Percentiles rank a stretch among this genome's conserved stretches.
Conservation (phyloP, 2,888 invertebrate genomes). For the Pasiphila rectangulata region DNA sequence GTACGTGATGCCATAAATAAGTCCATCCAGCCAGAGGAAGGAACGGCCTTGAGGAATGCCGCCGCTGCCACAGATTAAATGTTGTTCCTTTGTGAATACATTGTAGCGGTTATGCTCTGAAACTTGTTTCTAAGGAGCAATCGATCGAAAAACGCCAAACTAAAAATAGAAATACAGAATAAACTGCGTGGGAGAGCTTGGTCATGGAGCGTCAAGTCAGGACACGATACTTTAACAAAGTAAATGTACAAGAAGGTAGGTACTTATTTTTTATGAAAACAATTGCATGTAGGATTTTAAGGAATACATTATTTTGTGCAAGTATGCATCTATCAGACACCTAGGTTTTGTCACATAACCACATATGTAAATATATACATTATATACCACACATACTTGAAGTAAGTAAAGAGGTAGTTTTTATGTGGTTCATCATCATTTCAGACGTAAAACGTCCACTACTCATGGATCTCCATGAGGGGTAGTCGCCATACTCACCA, state of each 20-base stretch:
- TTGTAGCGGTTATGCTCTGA: constrained; percentile 25
- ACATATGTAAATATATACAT: no score
- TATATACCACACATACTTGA: no score
- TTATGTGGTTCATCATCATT: no score
- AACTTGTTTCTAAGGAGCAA: constrained; percentile 25
- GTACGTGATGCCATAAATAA: constrained; percentile 32
- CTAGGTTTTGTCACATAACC: no score
- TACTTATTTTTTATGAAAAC: neutral
- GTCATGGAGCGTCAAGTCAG: neutral
- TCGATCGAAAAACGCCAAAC: neutral
- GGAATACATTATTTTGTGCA: no score
- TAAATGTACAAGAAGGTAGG: no score
- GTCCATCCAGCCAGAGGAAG: constrained; percentile 46
- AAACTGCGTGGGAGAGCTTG: constrained; percentile 4
- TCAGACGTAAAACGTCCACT: no score
- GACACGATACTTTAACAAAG: neutral
- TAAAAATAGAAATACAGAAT: constrained; percentile 11
- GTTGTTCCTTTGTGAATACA: constrained; percentile 22
- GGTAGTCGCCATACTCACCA: no score
- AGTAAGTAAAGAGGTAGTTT: no score
- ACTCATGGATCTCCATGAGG: no score
- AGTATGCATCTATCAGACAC: no score
- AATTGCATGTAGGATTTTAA: no score
- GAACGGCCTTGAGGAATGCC: constrained; percentile 74
- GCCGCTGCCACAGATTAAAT: constrained; percentile 27